Evolutionary conservation across 2,888 invertebrate species (phyloP), one percentile per base, ranked within the genome.

Genomic region (Xanthia togata): DNA sequence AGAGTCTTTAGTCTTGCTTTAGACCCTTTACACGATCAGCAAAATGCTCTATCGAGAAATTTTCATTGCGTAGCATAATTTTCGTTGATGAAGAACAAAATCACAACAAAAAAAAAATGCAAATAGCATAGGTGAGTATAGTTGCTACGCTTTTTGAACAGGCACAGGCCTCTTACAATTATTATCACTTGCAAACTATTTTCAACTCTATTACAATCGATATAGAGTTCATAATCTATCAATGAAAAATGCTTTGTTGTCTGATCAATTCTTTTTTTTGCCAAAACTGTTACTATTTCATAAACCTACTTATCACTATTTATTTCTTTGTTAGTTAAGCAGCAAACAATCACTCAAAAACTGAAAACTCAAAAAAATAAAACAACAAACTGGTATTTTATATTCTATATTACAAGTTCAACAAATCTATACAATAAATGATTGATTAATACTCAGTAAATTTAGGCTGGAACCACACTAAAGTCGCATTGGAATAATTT

Each of bases 361-460:
- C 82, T n/a, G 53, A 72, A 82, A 83, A 70, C 55, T 17, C 44
- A 69, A 77, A 79, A 79, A 87, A 89, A 89, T 87, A 88, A 89
- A 89, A 89, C 89, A 85, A 89, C 87, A 84, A 73, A 76, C 79
- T 78, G 76, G 76, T 84, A 73, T 90, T 91, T 90, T 89, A 93
- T 92, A 91, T 89, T 93, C 92, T 95, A 94, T 94, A 93, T 91
- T 94, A 95, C 90, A 93, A 90, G 86, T 94, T 94, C 89, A 95
- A 94, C 92, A 93, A 93, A 86, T 92, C 92, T 95, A 95, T 93
- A 95, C 92, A 78, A 60, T 78, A 68, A 55, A 94, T 91, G 90
- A 90, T 91, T 91, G 90, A 90, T 92, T 90, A 93, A 92, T 93
- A 93, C 89, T 93, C 87, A 91, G 89, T 88, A 85, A 82, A 87